These are phyloP conservation scores for Drosophila equinoxialis DNA, from an alignment of 1,140 invertebrate genomes.

Conservation along the genomic window DNA sequence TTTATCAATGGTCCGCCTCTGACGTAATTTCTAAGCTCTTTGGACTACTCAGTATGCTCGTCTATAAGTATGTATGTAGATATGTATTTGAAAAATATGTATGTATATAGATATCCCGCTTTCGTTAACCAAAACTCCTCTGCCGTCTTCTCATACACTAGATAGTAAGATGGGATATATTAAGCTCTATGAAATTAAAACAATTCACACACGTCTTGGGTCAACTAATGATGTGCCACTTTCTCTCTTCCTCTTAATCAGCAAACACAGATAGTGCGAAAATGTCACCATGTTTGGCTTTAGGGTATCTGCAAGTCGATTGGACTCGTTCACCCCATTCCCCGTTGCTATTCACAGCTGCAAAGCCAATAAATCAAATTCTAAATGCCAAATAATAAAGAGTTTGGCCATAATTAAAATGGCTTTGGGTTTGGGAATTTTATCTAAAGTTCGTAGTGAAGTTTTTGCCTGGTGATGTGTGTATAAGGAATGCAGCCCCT, in stretches of 20 bases:
- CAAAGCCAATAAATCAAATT: constrained; percentile 43
- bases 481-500: too few relatives aligned
- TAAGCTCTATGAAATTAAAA: too few relatives aligned
- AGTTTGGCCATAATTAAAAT: constrained; percentile 19
- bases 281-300: not conserved
- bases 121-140: not conserved
- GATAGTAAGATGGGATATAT: constrained; percentile 1
- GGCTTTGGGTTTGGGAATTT: constrained; percentile 36
- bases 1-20: constrained; percentile 49
- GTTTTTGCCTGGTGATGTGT: not conserved
- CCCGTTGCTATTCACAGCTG: not conserved
- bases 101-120: not conserved
- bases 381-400: constrained; percentile 33
- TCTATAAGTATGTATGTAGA: not conserved
- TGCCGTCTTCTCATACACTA: constrained; percentile 13
- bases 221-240: not conserved
- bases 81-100: not conserved
- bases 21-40: constrained; percentile 56
- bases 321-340: not conserved
- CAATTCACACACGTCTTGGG: too few relatives aligned
- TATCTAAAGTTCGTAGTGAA: constrained; percentile 17
- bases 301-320: not conserved
- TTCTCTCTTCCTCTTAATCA: not conserved
- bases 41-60: constrained; percentile 36
- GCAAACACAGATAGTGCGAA: not conserved